These are phyloP conservation scores for Chalcis sispes DNA, from an alignment of 2,888 invertebrate species.

Conservation along the genomic window DNA sequence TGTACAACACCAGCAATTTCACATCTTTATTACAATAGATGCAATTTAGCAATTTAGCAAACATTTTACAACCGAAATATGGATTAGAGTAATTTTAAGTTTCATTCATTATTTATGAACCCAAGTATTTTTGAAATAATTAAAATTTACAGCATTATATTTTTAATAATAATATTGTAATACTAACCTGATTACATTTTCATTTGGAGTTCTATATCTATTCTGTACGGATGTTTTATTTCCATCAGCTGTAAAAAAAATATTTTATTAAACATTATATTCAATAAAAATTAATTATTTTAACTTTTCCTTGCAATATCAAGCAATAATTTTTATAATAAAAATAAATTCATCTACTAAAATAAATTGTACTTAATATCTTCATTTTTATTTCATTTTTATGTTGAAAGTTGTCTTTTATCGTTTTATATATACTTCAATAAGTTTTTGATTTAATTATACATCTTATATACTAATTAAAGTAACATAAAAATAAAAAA, in stretches of 20 bases:
- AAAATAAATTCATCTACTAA: slow-evolving; percentile 30
- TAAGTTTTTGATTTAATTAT: not conserved
- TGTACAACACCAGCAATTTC: slow-evolving; percentile 26
- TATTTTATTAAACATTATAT: no score
- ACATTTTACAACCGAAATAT: slow-evolving; percentile 19
- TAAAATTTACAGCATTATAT: slow-evolving; percentile 8
- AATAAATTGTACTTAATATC: slow-evolving; percentile 16
- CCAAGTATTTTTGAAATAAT: slow-evolving; percentile 10
- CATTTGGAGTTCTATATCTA: slow-evolving; percentile 82
- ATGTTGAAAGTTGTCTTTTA: no score
- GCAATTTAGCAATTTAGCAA: slow-evolving; percentile 17
- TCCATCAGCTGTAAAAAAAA: slow-evolving; percentile 74
- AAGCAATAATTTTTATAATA: not conserved
- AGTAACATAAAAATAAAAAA: slow-evolving; percentile 6
- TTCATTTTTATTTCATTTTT: no score
- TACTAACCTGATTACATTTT: slow-evolving; percentile 83
- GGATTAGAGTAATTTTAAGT: not conserved
- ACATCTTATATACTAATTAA: no score
- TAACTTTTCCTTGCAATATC: not conserved
- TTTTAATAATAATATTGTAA: slow-evolving; percentile 1
- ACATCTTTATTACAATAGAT: slow-evolving; percentile 29
- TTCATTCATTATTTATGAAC: not conserved
- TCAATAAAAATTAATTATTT: no score
- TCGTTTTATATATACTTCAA: not conserved
- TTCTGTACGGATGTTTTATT: slow-evolving; percentile 78